Evolutionary conservation across 1,140 invertebrate genomes (phyloP), one percentile per base, ranked within the genome.

Genomic region (Chrysoperla carnea): DNA sequence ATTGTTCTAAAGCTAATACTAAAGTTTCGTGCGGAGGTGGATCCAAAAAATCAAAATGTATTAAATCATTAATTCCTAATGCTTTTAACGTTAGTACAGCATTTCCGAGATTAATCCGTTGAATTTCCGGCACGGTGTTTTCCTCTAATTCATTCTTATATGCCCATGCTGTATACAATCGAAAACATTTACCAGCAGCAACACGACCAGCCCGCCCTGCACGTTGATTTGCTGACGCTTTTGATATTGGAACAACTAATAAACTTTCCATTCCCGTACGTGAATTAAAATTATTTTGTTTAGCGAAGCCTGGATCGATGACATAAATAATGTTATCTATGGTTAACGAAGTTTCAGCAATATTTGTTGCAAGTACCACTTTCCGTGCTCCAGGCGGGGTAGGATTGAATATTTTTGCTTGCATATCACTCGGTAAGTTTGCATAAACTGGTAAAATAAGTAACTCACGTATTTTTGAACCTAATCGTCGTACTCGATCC

Each of bases 311-410:
- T 12, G 94, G 92, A 72, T 99, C 96, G 50, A 99, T 97, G 0
- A 99, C 96, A 67, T 95, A 99, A 39, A 91, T 85, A 48, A 99
- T 99, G 52, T 97, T 97, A 60, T 99, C 95, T 50, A 99, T 99
- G 1, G 96, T 99, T 8, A 99, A 66, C 5, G 94, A 98, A 13
- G 96, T 99, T 68, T 99, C 94, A 1, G 96, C 96, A 57, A 99
- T 99, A 60, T 99, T 99, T 14, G 96, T 99, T 1, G 95, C 95
- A 14, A 99, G 63, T 12, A 99, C 81, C 17, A 97, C 86, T 78
- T 93, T 99, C 52, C 95, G 72, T 1, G 93, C 89, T 45, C 88
- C 86, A 15, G 86, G 81, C 36, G 93, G 94, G 9, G 94, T 96
- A 0, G 90, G 89, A 52, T 91, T 82, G 64, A 98, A 97, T 52